Percentiles rank a stretch among this genome's conserved stretches.
These are phyloP conservation scores for Chaetodon auriga DNA, from an alignment of 2,113 vertebrate species.

Conservation along the genomic window DNA sequence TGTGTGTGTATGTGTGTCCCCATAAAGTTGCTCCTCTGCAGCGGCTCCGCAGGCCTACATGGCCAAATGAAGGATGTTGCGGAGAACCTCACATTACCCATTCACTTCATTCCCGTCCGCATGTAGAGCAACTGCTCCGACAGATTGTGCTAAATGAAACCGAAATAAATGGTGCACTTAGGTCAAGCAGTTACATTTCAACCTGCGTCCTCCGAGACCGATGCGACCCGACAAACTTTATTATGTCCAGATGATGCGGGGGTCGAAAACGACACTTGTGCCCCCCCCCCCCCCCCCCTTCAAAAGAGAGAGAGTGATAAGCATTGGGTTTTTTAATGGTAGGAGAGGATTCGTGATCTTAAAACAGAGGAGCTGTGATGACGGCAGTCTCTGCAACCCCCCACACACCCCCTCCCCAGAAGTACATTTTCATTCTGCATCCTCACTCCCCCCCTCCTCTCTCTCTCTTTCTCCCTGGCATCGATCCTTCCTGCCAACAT, in stretches of 20 bases:
- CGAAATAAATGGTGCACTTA: constrained; percentile 72
- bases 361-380: constrained; percentile 59
- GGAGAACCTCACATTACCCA: constrained; percentile 51
- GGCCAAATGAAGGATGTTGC: constrained; percentile 67
- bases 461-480: constrained; percentile 53
- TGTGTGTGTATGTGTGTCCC: background rate
- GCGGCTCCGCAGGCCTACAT: constrained; percentile 67
- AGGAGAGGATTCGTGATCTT: constrained; percentile 30
- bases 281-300: background rate
- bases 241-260: constrained; percentile 51
- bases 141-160: constrained; percentile 64
- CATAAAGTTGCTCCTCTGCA: constrained; percentile 76
- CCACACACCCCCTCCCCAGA: constrained; percentile 52
- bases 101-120: constrained; percentile 28
- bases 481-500: constrained; percentile 76
- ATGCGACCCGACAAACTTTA: constrained; percentile 66
- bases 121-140: constrained; percentile 43
- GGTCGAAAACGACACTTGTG: constrained; percentile 59
- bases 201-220: constrained; percentile 29
- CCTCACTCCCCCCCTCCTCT: constrained; percentile 31
- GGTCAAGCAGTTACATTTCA: constrained; percentile 59
- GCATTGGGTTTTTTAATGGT: background rate
- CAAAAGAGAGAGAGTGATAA: too few species aligned
- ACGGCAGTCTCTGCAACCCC: constrained; percentile 50
- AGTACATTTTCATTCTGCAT: constrained; percentile 70